Base-by-base conservation (phyloP, 2,888 invertebrate genomes). In the Thera obeliscata region DNA sequence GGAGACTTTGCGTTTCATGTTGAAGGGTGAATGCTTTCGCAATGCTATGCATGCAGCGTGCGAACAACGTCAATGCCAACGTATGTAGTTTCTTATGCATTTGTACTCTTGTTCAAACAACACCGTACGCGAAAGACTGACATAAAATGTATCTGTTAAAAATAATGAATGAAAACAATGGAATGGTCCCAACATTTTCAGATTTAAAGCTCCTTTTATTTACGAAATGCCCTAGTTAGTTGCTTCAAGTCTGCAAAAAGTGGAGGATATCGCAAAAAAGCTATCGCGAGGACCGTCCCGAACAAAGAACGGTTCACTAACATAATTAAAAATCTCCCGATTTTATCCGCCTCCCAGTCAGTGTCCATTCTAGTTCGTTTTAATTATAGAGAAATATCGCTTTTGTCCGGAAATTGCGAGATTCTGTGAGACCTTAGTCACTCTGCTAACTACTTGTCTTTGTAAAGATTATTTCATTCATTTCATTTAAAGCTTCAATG, bases 271-370 rank as follows among this genome's bases (percentile, higher is more conserved):
- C 77, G 77, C 79, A 81, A 82, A 83, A 83, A 84, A 82, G 79
- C 78, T 76, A 81, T 80, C 73, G 74, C 77, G 74, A 76, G 75
- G 69, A 69, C 75, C 73, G 74, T 75, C 72, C 74, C 77, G 74
- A 78, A 82, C 80, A 80, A 81, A 80, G 80, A 69, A 74, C 79
- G 79, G 78, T 82, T 82, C 82, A 81, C 82, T 84, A 84, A 84
- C 82, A 81, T 82, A 82, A 84, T 84, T 82, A 84, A 84, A 84
- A 82, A 71, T 78, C 80, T 80, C 81, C 78, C 79, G 82, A 81
- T 80, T 79, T 79, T 74, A 78, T 78, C 78, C 74, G 70, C 67
- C 71, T 71, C 74, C 72, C 76, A 76, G 78, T 79, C 79, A 76
- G 74, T 70, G 78, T 78, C 79, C 78, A 77, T 78, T 81, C 78